These are phyloP conservation scores for Sciaenops ocellatus DNA, from an alignment of 2,797 vertebrate species.

Conservation along the genomic window DNA sequence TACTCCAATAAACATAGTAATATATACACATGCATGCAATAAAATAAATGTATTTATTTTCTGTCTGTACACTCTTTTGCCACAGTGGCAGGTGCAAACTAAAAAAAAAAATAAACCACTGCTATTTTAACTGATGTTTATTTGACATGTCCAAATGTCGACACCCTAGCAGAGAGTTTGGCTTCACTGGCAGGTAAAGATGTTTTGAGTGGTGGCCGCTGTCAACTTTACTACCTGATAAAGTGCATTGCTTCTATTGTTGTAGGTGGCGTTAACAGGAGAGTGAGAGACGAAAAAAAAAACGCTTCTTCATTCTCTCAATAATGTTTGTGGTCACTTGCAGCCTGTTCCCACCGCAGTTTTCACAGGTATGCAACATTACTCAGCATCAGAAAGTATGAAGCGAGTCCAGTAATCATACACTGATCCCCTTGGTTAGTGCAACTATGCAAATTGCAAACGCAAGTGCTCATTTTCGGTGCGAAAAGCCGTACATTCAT, in stretches of 20 bases:
- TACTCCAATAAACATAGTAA: not conserved
- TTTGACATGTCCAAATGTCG: not conserved
- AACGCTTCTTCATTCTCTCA: not conserved
- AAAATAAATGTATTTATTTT: not conserved
- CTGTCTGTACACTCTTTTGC: not conserved
- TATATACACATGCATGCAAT: not conserved
- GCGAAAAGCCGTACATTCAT: slow-evolving; percentile 1
- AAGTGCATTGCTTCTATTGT: too few relatives aligned
- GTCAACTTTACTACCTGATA: not conserved
- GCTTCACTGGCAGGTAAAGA: not conserved
- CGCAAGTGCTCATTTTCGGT: slow-evolving; percentile 9
- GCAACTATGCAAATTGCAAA: slow-evolving; percentile 41
- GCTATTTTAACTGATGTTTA: not conserved
- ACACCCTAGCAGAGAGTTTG: not conserved
- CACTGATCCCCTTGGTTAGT: slow-evolving; percentile 9
- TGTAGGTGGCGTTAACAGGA: not conserved
- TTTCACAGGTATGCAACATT: slow-evolving; percentile 8
- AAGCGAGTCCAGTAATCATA: slow-evolving; percentile 34
- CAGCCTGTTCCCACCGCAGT: not conserved
- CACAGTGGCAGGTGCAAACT: slow-evolving; percentile 1
- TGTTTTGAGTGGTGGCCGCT: not conserved
- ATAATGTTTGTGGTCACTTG: slow-evolving; percentile 13
- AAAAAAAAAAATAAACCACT: not conserved
- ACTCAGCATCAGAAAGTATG: slow-evolving; percentile 2
- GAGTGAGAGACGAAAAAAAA: not conserved